phyloP scores from a whole-genome alignment of 1,140 invertebrate species.

The Drosophila baimaii region DNA sequence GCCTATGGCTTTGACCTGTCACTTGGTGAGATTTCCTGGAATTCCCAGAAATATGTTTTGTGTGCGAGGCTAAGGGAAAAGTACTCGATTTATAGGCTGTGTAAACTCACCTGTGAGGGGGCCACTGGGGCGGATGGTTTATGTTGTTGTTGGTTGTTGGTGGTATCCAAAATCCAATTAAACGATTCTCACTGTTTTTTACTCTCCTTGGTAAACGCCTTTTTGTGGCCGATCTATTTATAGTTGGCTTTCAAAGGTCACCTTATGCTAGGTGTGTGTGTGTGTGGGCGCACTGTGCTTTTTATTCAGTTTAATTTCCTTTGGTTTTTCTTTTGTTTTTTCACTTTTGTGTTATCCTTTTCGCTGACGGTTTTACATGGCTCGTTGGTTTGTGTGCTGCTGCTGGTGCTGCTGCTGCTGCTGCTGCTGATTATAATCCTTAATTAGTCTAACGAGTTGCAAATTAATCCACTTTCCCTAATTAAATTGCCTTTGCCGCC shows the following conservation, averaged over 20 bases:
- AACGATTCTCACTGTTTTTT: slow-evolving; percentile 36
- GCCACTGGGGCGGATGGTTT: slow-evolving; percentile 28
- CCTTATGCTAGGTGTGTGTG: slow-evolving; percentile 13
- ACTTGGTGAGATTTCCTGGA: background rate
- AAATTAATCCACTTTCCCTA: slow-evolving; percentile 84
- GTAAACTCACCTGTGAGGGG: slow-evolving; percentile 58
- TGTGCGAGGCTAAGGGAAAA: background rate
- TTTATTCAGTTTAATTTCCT: slow-evolving; percentile 40
- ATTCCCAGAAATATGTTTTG: slow-evolving; percentile 5
- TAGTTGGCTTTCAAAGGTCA: slow-evolving; percentile 58
- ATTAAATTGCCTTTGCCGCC: slow-evolving; percentile 73
- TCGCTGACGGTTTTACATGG: slow-evolving; percentile 47
- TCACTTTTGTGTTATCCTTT: slow-evolving; percentile 65
- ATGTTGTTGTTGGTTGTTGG: slow-evolving; percentile 24
- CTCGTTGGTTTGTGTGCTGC: slow-evolving; percentile 32
- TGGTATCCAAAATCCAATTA: slow-evolving; percentile 68
- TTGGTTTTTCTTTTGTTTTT: slow-evolving; percentile 51
- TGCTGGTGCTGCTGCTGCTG: slow-evolving; percentile 43
- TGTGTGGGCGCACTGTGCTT: slow-evolving; percentile 11
- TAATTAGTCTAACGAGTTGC: slow-evolving; percentile 84
- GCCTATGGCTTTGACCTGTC: slow-evolving; percentile 12
- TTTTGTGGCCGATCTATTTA: slow-evolving; percentile 50
- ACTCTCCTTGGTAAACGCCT: slow-evolving; percentile 21
- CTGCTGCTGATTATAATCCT: slow-evolving; percentile 76
- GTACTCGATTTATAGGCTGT: slow-evolving; percentile 2